These are phyloP conservation scores for Merluccius polli DNA, from an alignment of 2,797 vertebrate species.

Conservation along the genomic window DNA sequence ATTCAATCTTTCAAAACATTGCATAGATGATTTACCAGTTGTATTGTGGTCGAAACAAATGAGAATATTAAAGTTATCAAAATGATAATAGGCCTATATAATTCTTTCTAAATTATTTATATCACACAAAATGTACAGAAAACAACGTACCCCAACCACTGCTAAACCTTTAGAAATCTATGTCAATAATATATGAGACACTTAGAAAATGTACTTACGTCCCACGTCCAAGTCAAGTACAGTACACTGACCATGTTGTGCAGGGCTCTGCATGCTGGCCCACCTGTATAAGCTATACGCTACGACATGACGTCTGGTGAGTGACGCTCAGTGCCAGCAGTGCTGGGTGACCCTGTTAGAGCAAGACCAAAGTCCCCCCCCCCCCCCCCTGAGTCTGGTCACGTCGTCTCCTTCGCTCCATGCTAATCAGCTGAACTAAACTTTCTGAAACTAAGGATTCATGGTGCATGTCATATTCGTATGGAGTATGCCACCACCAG, in stretches of 20 bases:
- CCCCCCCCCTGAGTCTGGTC: neutral
- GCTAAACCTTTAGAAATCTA: neutral
- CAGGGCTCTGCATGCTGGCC: too few species aligned
- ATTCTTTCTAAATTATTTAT: too few species aligned
- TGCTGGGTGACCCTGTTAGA: too few species aligned
- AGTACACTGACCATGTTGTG: too few species aligned
- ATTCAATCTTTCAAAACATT: neutral
- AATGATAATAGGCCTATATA: neutral
- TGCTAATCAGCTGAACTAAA: neutral
- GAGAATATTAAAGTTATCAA: neutral
- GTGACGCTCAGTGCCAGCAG: too few species aligned
- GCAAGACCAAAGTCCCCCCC: neutral
- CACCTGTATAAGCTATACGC: too few species aligned
- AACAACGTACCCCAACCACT: neutral
- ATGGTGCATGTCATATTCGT: neutral
- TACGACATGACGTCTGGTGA: too few species aligned
- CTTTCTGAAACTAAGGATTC: neutral
- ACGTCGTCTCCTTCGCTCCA: too few species aligned
- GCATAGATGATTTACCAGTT: neutral
- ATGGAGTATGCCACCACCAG: neutral
- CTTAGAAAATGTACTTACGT: neutral
- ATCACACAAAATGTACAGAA: neutral
- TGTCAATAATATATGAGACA: neutral
- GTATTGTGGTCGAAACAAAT: neutral
- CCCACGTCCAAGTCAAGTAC: too few species aligned